Conservation (phyloP, 1,140 invertebrate genomes). For the Pinna nobilis region DNA sequence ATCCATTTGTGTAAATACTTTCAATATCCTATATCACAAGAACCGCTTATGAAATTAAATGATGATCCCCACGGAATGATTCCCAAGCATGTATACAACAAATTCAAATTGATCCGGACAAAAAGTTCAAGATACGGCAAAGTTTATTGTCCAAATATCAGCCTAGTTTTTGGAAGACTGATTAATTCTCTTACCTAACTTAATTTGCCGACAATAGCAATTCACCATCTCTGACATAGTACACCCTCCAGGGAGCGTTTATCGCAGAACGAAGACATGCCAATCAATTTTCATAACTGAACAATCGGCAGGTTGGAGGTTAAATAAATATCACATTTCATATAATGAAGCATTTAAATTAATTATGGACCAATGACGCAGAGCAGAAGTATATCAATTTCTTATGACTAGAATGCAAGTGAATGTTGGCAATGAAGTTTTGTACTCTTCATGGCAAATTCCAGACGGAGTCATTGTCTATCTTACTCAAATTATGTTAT, state of each 20-base stretch:
- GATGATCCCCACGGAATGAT: slow-evolving; percentile 1
- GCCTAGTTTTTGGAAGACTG: slow-evolving; percentile 7
- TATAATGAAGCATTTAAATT: slow-evolving; percentile 1
- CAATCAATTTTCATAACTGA: not conserved
- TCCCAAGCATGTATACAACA: slow-evolving; percentile 12
- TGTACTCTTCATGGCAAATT: not conserved
- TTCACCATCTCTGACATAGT: slow-evolving; percentile 1
- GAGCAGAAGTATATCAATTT: not conserved
- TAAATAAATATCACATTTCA: not conserved
- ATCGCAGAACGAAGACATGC: slow-evolving; percentile 16
- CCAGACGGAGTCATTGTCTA: too few species aligned
- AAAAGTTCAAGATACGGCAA: slow-evolving; percentile 4
- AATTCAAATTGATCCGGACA: slow-evolving; percentile 25
- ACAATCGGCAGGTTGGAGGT: not conserved
- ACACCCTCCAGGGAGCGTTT: slow-evolving; percentile 18
- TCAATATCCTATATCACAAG: slow-evolving; percentile 3
- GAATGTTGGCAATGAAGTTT: not conserved
- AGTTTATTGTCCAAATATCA: slow-evolving; percentile 6
- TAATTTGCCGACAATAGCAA: slow-evolving; percentile 17
- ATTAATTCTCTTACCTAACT: slow-evolving; percentile 15
- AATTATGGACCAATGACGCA: not conserved
- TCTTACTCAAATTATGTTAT: not conserved
- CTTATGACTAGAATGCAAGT: not conserved
- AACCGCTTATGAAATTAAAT: slow-evolving; percentile 25
- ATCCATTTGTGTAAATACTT: slow-evolving; percentile 12